These are phyloP conservation scores for Parasteatoda tepidariorum DNA, from an alignment of 1,140 invertebrate species.

Conservation along the genomic window DNA sequence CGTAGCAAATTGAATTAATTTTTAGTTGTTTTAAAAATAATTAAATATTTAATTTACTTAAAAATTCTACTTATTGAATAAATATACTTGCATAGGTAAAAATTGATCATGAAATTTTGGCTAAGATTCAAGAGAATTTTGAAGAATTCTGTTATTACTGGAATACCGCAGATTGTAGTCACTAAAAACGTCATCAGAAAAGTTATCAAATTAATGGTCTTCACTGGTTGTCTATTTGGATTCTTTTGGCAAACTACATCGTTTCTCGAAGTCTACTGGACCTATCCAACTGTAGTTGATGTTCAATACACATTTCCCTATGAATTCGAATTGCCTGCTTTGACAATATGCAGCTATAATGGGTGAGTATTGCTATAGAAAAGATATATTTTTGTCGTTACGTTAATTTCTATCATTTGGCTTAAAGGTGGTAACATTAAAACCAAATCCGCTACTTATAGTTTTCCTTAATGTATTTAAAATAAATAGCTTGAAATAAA, in stretches of 20 bases:
- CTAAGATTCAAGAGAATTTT: background rate
- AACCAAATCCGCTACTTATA: background rate
- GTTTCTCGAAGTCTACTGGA: conserved; percentile 10
- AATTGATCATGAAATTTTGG: background rate
- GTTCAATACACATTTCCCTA: background rate
- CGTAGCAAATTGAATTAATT: too few species aligned
- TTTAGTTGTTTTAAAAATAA: too few species aligned
- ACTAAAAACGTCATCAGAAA: background rate
- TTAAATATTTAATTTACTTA: too few species aligned
- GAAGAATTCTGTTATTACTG: background rate
- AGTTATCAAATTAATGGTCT: background rate
- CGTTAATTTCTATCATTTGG: too few species aligned
- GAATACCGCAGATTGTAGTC: background rate
- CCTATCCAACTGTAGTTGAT: background rate
- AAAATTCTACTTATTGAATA: too few species aligned
- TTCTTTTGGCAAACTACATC: background rate
- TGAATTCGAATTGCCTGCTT: background rate
- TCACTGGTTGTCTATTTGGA: background rate
- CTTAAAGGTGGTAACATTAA: too few species aligned
- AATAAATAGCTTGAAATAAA: background rate
- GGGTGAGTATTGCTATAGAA: background rate
- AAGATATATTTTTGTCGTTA: background rate
- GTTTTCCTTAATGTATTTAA: background rate
- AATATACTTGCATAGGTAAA: too few species aligned
- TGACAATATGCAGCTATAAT: background rate